These are phyloP conservation scores for Brachyptera putata DNA, from an alignment of 2,888 invertebrate species.

Conservation along the genomic window DNA sequence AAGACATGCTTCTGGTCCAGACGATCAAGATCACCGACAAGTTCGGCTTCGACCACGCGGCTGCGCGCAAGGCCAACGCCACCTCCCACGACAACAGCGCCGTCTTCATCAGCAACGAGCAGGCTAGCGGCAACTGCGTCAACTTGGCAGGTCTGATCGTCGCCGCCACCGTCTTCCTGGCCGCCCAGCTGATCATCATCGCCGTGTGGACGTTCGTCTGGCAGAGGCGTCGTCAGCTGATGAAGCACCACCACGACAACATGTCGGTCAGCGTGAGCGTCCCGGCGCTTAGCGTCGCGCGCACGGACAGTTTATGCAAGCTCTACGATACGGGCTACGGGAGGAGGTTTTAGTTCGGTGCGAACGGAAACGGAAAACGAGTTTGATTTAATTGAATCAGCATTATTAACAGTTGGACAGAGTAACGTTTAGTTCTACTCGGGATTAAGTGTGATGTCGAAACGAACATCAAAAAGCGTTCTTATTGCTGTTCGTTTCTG, in stretches of 20 bases:
- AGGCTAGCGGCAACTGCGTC: conserved; percentile 55
- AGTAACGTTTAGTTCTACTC: too few relatives aligned
- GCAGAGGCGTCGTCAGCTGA: conserved; percentile 63
- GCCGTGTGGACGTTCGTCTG: conserved; percentile 86
- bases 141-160: conserved; percentile 78
- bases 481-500: too few relatives aligned
- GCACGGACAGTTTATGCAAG: conserved; percentile 76
- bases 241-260: conserved; percentile 55
- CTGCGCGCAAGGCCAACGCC: conserved; percentile 47
- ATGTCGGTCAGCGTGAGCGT: conserved; percentile 59
- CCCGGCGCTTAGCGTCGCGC: conserved; percentile 52
- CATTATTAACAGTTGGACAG: too few relatives aligned
- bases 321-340: conserved; percentile 83
- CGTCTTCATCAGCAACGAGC: conserved; percentile 62
- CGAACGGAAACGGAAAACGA: too few relatives aligned
- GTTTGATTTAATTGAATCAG: too few relatives aligned
- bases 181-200: conserved; percentile 81
- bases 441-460: too few relatives aligned
- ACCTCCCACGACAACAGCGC: conserved; percentile 58
- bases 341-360: conserved; percentile 62
- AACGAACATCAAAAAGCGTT: too few relatives aligned
- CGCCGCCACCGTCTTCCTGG: conserved; percentile 78
- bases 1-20: conserved; percentile 83
- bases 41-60: conserved; percentile 75
- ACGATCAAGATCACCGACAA: conserved; percentile 91